These are phyloP conservation scores for Chymomyza caudatula DNA, from an alignment of 2,888 invertebrate species.

Conservation along the genomic window DNA sequence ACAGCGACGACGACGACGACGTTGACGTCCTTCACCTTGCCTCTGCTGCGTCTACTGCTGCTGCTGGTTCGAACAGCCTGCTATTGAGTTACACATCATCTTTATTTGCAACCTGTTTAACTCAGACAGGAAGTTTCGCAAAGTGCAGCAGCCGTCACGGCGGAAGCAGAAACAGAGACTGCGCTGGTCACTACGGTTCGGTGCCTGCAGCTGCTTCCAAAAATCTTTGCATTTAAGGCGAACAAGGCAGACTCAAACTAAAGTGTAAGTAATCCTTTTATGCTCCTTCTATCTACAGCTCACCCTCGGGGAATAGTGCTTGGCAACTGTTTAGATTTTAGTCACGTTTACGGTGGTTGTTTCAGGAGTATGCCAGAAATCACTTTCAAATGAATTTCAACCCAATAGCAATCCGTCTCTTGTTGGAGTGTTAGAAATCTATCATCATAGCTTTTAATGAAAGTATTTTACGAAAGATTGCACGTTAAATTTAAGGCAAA, in stretches of 20 bases:
- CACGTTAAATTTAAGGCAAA: no score
- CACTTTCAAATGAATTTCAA: background rate
- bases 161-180: background rate
- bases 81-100: conserved; percentile 42
- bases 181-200: background rate
- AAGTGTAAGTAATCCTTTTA: conserved; percentile 30
- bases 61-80: background rate
- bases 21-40: conserved; percentile 69
- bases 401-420: background rate
- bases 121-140: conserved; percentile 59
- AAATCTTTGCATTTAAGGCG: background rate
- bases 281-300: background rate
- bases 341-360: conserved; percentile 11
- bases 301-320: background rate
- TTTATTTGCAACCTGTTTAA: conserved; percentile 53
- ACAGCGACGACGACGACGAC: conserved; percentile 12
- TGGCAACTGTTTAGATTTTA: conserved; percentile 8
- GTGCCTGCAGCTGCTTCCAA: conserved; percentile 49
- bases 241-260: conserved; percentile 14
- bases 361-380: background rate
- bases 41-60: conserved; percentile 26
- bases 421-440: no score
- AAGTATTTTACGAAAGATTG: no score
- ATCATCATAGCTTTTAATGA: no score
- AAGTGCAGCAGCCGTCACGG: background rate